Conservation (phyloP, 2,797 vertebrate genomes). For the Rhinophrynus dorsalis region DNA sequence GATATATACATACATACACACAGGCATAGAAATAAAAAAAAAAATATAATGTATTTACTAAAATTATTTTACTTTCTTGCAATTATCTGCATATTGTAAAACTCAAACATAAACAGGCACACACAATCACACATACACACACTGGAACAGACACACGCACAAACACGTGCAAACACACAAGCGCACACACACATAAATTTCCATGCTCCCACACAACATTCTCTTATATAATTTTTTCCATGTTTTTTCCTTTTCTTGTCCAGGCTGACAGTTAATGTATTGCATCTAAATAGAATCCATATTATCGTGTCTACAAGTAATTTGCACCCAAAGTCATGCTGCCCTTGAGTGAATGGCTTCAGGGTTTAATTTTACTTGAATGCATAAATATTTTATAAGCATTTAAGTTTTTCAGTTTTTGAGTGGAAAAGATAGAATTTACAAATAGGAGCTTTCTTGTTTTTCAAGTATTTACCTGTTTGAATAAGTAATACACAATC, state of each 20-base stretch:
- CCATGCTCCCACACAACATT: too few species aligned
- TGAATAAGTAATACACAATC: not conserved
- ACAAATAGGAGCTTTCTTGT: not conserved
- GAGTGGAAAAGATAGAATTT: not conserved
- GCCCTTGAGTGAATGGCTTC: slow-evolving; percentile 5
- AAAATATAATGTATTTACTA: too few species aligned
- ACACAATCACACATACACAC: too few species aligned
- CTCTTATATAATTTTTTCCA: too few species aligned
- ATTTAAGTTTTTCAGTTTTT: not conserved
- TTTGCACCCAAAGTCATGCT: slow-evolving; percentile 23
- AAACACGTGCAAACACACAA: too few species aligned
- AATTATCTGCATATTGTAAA: too few species aligned
- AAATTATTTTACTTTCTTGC: too few species aligned
- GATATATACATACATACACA: too few species aligned
- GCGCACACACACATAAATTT: too few species aligned
- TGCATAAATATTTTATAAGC: not conserved
- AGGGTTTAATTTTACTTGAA: not conserved
- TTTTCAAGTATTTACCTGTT: not conserved
- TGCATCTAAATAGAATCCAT: slow-evolving; percentile 19
- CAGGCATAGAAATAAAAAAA: too few species aligned
- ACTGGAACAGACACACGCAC: too few species aligned
- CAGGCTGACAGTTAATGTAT: slow-evolving; percentile 14
- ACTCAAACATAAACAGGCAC: too few species aligned
- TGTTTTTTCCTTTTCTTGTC: not conserved
- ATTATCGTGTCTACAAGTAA: slow-evolving; percentile 29